Conservation (phyloP, 2,797 vertebrate species). For the Galaxias olidus region DNA sequence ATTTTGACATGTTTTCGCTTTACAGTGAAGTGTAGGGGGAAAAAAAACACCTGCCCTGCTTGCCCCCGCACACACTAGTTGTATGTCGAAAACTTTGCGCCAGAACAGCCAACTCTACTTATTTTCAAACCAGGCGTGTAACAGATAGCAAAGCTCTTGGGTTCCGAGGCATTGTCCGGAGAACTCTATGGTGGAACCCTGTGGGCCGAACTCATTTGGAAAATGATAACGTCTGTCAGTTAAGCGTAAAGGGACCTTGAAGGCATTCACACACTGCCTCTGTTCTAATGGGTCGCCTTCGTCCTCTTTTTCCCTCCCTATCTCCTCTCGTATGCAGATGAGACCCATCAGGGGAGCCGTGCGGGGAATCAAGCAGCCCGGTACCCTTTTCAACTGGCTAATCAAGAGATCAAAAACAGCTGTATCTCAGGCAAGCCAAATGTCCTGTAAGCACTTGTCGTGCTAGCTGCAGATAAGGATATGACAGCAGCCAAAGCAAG, state of each 20-base stretch:
- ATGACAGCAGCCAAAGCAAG: no score
- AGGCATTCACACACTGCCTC: constrained; percentile 17
- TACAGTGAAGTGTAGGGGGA: no score
- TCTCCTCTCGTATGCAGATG: constrained; percentile 38
- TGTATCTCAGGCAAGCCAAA: constrained; percentile 21
- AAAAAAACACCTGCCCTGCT: no score
- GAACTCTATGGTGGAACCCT: constrained; percentile 24
- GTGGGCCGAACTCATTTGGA: constrained; percentile 24
- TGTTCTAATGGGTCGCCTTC: constrained; percentile 24
- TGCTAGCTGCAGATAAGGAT: no score
- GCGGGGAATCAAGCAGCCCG: constrained; percentile 42
- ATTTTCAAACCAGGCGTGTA: no score
- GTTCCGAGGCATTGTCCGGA: not conserved
- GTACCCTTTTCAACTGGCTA: constrained; percentile 45
- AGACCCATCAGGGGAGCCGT: constrained; percentile 45
- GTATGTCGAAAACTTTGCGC: no score
- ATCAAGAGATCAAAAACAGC: constrained; percentile 49
- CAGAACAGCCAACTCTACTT: no score
- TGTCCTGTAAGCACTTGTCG: not conserved
- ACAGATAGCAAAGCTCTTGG: no score
- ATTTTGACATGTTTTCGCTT: no score
- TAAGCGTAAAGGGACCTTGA: constrained; percentile 24
- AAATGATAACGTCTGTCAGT: constrained; percentile 36
- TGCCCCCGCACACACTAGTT: no score
- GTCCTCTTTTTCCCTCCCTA: constrained; percentile 35